Base-by-base conservation (phyloP, 2,113 vertebrate genomes). In the Microtus oregoni region DNA sequence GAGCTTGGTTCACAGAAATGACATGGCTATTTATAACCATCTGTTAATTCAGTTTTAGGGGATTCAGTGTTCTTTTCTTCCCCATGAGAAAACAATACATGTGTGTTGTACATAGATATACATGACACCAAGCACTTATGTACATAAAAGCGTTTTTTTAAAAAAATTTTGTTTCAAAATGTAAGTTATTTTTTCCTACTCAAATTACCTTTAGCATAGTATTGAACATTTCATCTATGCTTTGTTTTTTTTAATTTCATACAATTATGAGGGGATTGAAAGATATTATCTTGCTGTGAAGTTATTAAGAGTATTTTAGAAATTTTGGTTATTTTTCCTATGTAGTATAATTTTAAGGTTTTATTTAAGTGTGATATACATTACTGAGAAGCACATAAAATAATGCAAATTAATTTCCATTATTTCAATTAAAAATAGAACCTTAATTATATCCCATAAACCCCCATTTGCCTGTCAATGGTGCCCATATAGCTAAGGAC, bases 211-310 rank as follows among this genome's bases (percentile, higher is more conserved):
- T 12, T 86, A 95, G 73, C 72, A 52, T 63, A 14, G 67, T 86
- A 93, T 90, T 70, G 9, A 38, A 73, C 1, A 78, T 95, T 72
- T 38, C 44, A 92, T 7, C 58, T 75, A 44, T 76, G 24, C n/a
- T 92, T 63, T 35, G n/a, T 92, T 63, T 35, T 93, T 30, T 85
- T 94, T 86, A 15, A 50, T 82, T 96, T 93, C 41, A 30, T 90
- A 67, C 52, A 81, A 58, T 11, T 72, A 92, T 90, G 20, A 83
- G 55, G 78, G 13, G 63, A 86, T 83, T 86, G 35, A 86, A 91
- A 86, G 14, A 24, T 17, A 81, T 20, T 22, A 61, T 65, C 28
- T 73, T 77, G 92, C 15, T 38, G 50, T 78, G n/a, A 87, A 38
- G 63, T 90, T 89, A 92, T 68, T 93, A 85, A 50, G 19, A 83